Conservation (phyloP, 2,888 invertebrate genomes). For the Cantharis rufa region DNA sequence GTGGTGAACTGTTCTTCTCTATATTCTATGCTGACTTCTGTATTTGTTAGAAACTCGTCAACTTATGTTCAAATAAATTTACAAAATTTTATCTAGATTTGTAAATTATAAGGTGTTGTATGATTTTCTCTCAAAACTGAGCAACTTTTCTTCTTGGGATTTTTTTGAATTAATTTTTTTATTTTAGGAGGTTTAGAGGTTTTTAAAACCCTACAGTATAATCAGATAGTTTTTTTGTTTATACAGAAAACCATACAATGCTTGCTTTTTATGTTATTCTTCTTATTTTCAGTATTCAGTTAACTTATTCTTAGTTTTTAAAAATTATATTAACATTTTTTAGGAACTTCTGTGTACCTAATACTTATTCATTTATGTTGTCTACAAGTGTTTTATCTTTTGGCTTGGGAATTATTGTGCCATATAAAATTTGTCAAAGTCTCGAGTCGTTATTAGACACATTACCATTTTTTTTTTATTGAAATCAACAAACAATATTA, state of each 20-base stretch:
- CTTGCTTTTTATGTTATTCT: conserved; percentile 10
- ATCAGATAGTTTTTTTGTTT: too few relatives aligned
- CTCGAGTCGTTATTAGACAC: not conserved
- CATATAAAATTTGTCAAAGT: not conserved
- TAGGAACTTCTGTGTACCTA: not conserved
- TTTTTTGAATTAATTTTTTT: too few relatives aligned
- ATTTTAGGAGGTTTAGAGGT: too few relatives aligned
- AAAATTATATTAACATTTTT: not conserved
- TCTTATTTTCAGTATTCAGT: conserved; percentile 7
- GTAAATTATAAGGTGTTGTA: not conserved
- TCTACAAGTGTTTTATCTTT: not conserved
- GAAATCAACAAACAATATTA: too few relatives aligned
- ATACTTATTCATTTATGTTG: not conserved
- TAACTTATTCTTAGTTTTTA: not conserved
- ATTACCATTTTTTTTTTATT: too few relatives aligned
- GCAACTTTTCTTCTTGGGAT: too few relatives aligned
- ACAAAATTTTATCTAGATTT: not conserved
- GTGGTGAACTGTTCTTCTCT: conserved; percentile 46
- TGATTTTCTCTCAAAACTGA: not conserved
- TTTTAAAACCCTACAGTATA: too few relatives aligned
- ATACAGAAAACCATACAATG: not conserved
- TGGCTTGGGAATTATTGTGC: not conserved
- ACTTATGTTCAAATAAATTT: not conserved
- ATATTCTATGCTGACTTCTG: conserved; percentile 52
- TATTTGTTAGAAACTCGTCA: not conserved